phyloP scores from a whole-genome alignment of 2,113 vertebrate genomes.

The Nothoprocta pentlandii region DNA sequence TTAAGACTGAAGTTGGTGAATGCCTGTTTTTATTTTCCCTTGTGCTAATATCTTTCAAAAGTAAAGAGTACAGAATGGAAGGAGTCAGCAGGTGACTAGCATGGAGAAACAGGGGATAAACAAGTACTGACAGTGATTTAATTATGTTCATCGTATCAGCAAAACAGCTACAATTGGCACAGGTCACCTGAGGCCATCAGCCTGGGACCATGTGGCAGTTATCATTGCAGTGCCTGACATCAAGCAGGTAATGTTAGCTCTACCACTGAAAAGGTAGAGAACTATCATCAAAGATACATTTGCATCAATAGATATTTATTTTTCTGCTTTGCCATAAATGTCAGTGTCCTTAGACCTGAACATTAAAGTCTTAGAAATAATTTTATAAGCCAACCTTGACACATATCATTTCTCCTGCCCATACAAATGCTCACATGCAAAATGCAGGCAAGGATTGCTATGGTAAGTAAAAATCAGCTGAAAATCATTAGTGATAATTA shows the following conservation, averaged over 20 bases:
- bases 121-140: constrained; percentile 82
- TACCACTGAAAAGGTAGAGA: constrained; percentile 82
- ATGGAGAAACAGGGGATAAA: constrained; percentile 75
- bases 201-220: constrained; percentile 79
- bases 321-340: constrained; percentile 81
- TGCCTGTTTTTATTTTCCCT: neutral
- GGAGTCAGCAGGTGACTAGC: constrained; percentile 21
- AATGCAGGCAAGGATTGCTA: neutral
- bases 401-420: constrained; percentile 77
- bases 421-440: neutral
- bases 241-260: constrained; percentile 82
- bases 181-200: constrained; percentile 83
- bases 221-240: constrained; percentile 80
- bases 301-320: constrained; percentile 87
- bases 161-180: constrained; percentile 78
- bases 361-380: constrained; percentile 81
- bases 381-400: constrained; percentile 79
- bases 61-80: neutral
- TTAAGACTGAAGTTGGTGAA: neutral
- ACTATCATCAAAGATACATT: constrained; percentile 84
- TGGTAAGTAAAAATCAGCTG: constrained; percentile 9
- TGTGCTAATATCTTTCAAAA: neutral
- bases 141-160: constrained; percentile 83
- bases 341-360: constrained; percentile 80
- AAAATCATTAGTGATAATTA: constrained; percentile 25